Evolutionary conservation across 2,888 invertebrate species (phyloP), one percentile per base, ranked within the genome.

Genomic region (Conchocele bisecta): DNA sequence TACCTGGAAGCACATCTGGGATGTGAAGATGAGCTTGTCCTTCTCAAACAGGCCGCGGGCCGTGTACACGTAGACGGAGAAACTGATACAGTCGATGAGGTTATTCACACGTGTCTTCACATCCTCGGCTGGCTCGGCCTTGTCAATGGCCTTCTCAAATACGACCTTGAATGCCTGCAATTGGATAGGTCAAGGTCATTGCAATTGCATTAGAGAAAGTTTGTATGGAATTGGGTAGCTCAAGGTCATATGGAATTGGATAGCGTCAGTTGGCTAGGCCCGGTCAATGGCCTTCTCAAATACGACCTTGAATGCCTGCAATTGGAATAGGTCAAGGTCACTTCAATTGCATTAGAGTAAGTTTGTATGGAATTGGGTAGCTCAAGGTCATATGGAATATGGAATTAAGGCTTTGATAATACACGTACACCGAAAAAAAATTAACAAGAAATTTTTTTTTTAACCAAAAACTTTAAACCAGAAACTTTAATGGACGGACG

Each of bases 1-100:
- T 89, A 96, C 96, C 93, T 96, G 96, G 91, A 98, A 98, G 13
- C 97, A 95, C 97, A 98, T 97, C 92, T 98, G 98, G 1, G 97
- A 96, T 5, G 96, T 95, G 92, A 98, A 98, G 88, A 98, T 98
- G 63, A 98, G 94, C 92, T 98, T 98, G 91, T 98, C 98, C 86
- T 96, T 96, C 92, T 98, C 98, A 91, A 98, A 98, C 50, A 98
- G 93, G 15, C 98, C 98, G 85, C 98, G 93, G 0, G 96, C 95
- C 3, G 98, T 98, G 92, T 98, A 98, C 91, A 97, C 95, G 89
- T 96, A 98, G 2, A 98, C 97, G 1, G 96, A 97, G 91, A 95
- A 97, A 35, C 97, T 96, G 85, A 98, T 98, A 90, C 96, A 96
- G 89, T 98, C 97, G 84, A 98, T 98, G 48, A 98, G 93, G 92